Percentiles rank a stretch among this genome's conserved stretches.
Conservation (phyloP, 1,140 invertebrate genomes). For the Drosophila varians region DNA sequence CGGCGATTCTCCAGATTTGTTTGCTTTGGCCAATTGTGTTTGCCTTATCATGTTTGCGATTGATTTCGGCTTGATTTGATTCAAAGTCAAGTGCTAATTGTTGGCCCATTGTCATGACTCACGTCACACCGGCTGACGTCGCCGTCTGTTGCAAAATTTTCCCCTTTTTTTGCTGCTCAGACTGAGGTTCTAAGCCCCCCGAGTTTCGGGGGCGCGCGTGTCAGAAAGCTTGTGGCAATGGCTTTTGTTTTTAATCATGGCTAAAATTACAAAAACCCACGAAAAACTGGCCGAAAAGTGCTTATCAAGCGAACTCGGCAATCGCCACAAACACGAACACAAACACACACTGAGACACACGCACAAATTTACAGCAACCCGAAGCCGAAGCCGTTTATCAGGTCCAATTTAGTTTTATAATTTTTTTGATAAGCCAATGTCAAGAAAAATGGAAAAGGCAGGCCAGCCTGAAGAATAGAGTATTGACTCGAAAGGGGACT, state of each 20-base stretch:
- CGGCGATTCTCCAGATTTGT: slow-evolving; percentile 40
- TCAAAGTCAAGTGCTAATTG: slow-evolving; percentile 72
- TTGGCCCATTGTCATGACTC: slow-evolving; percentile 56
- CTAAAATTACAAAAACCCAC: slow-evolving; percentile 34
- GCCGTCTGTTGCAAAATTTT: slow-evolving; percentile 53
- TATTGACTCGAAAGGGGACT: slow-evolving; percentile 21
- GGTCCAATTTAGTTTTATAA: slow-evolving; percentile 56
- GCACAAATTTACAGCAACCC: slow-evolving; percentile 45
- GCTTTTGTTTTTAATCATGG: slow-evolving; percentile 43
- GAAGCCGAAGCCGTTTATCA: slow-evolving; percentile 41
- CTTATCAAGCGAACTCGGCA: slow-evolving; percentile 69
- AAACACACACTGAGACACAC: slow-evolving; percentile 21
- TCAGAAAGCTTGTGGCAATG: slow-evolving; percentile 16
- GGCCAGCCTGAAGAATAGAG: slow-evolving; percentile 11
- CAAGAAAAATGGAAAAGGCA: slow-evolving; percentile 51
- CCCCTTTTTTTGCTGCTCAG: slow-evolving; percentile 12
- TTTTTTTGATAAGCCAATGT: slow-evolving; percentile 76
- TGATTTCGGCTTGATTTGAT: slow-evolving; percentile 77
- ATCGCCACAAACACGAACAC: slow-evolving; percentile 9
- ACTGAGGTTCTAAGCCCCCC: not conserved
- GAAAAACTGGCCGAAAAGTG: slow-evolving; percentile 28
- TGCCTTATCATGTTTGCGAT: slow-evolving; percentile 66
- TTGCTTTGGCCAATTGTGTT: slow-evolving; percentile 28
- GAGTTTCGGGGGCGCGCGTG: slow-evolving; percentile 21
- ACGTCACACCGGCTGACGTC: slow-evolving; percentile 40